phyloP scores from a whole-genome alignment of 1,140 invertebrate genomes.

The Sarcophaga bullata region DNA sequence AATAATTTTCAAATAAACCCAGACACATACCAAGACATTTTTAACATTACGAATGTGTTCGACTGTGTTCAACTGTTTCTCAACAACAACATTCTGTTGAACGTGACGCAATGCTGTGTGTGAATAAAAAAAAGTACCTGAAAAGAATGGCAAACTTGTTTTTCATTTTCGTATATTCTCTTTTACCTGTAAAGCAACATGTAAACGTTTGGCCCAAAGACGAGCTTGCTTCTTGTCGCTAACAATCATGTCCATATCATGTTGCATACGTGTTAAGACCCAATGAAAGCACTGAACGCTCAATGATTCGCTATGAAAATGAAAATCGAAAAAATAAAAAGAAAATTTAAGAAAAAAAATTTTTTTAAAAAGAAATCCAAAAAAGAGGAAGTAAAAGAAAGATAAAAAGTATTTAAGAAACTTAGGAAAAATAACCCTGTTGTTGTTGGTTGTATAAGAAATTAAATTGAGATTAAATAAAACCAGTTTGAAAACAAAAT shows the following conservation, averaged over 20 bases:
- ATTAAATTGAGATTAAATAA: conserved; percentile 21
- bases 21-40: background rate
- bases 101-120: too few species aligned
- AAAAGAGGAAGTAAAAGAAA: background rate
- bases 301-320: conserved; percentile 81
- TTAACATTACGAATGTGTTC: background rate
- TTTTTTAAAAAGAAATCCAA: too few species aligned
- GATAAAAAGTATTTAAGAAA: background rate
- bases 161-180: conserved; percentile 1
- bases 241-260: conserved; percentile 86
- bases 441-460: background rate
- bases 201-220: conserved; percentile 85
- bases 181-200: conserved; percentile 77
- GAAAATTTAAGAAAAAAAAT: background rate
- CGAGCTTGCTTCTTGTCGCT: conserved; percentile 87
- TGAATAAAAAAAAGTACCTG: background rate
- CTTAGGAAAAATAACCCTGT: background rate
- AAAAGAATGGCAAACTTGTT: background rate
- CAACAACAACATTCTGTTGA: too few species aligned
- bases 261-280: conserved; percentile 90
- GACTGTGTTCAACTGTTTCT: too few species aligned
- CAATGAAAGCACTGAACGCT: conserved; percentile 91
- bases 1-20: too few species aligned
- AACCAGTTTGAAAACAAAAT: background rate
- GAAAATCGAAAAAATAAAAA: conserved; percentile 47